These are phyloP conservation scores for Mugil cephalus DNA, from an alignment of 2,113 vertebrate species.

Conservation along the genomic window DNA sequence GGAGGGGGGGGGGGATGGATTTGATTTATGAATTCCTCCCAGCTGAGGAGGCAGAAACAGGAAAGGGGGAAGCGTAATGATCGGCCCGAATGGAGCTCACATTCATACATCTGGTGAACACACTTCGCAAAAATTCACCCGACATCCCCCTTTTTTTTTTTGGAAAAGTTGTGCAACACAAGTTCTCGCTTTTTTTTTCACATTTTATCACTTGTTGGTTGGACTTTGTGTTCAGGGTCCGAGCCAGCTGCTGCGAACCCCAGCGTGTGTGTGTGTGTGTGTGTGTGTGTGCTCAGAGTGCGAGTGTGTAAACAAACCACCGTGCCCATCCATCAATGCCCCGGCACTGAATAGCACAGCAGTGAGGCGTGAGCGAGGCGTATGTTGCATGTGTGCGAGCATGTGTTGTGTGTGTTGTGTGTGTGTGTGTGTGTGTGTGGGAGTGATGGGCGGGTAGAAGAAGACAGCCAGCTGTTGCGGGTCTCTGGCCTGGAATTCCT, in stretches of 20 bases:
- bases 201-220: slow-evolving; percentile 30
- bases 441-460: slow-evolving; percentile 49
- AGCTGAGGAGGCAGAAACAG: slow-evolving; percentile 31
- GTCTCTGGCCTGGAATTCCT: slow-evolving; percentile 64
- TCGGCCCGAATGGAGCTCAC: not conserved
- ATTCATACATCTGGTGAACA: slow-evolving; percentile 67
- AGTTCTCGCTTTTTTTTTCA: slow-evolving; percentile 17
- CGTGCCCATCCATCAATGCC: slow-evolving; percentile 70
- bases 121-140: slow-evolving; percentile 33
- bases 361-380: slow-evolving; percentile 50
- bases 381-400: slow-evolving; percentile 50
- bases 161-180: slow-evolving; percentile 52
- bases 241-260: slow-evolving; percentile 50
- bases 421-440: slow-evolving; percentile 39
- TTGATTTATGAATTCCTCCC: slow-evolving; percentile 30
- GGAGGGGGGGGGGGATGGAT: slow-evolving; percentile 13
- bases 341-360: slow-evolving; percentile 56
- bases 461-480: slow-evolving; percentile 72
- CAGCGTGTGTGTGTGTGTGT: too few relatives aligned
- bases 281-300: not conserved
- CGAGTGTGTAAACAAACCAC: slow-evolving; percentile 61
- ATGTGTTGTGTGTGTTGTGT: slow-evolving; percentile 39
- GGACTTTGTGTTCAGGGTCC: slow-evolving; percentile 43
- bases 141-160: not conserved
- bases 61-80: slow-evolving; percentile 15